These are phyloP conservation scores for Chloroclysta siterata DNA, from an alignment of 2,888 invertebrate genomes.

Conservation along the genomic window DNA sequence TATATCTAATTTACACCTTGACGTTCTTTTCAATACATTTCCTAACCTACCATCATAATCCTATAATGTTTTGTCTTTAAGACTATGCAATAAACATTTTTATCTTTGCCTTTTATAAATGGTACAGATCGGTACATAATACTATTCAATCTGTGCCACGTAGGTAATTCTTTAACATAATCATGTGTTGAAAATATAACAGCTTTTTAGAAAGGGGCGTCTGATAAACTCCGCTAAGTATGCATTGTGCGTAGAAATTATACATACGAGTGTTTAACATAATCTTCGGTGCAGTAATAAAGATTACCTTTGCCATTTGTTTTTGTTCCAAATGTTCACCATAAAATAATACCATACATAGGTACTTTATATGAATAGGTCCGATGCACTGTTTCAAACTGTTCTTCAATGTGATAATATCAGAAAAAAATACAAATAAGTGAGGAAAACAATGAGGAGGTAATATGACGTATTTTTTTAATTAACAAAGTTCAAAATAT, in stretches of 20 bases:
- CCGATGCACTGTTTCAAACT: too few species aligned
- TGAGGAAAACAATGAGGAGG: too few species aligned
- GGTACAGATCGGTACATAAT: not conserved
- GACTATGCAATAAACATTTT: not conserved
- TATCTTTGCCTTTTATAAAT: not conserved
- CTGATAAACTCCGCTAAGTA: conserved; percentile 71
- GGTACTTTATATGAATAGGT: too few species aligned
- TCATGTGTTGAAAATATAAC: conserved; percentile 83
- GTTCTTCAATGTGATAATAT: too few species aligned
- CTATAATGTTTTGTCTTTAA: not conserved
- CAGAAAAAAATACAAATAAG: too few species aligned
- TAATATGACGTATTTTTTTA: too few species aligned
- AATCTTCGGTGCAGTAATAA: conserved; percentile 68
- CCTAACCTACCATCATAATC: too few species aligned
- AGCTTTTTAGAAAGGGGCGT: conserved; percentile 73
- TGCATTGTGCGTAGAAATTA: conserved; percentile 68
- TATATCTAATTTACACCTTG: too few species aligned
- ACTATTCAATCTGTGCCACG: conserved; percentile 47
- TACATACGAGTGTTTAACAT: conserved; percentile 75
- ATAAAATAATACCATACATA: too few species aligned
- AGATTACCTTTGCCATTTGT: conserved; percentile 54
- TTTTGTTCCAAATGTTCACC: conserved; percentile 34
- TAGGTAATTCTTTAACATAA: conserved; percentile 80
- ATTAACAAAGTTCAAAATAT: too few species aligned
- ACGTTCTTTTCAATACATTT: too few species aligned